Evolutionary conservation across 1,140 invertebrate genomes (phyloP), one percentile per base, ranked within the genome.

Genomic region (Meloidogyne chitwoodi): DNA sequence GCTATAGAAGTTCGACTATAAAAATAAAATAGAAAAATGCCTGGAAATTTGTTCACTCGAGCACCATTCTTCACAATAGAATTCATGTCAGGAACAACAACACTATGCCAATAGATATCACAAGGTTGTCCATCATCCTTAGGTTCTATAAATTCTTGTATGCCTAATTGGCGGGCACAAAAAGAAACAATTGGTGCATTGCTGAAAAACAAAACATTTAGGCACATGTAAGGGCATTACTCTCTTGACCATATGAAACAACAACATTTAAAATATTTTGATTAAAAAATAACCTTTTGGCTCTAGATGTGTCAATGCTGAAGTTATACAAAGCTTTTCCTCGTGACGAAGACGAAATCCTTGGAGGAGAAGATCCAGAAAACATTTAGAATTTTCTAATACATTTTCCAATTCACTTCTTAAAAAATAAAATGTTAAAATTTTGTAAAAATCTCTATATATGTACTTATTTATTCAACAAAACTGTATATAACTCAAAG

Each of bases 71-170:
- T 78, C 2, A 88, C 88, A 12, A 83, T 63, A 48, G 82, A 71
- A 70, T 87, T 86, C 74, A 86, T 83, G 66, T 89, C 89, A 22
- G 81, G 75, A 79, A 88, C 88, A 62, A 86, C 87, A 26, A 84
- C 78, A 74, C 83, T 85, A 78, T 89, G 85, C 89, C 89, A 89
- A 68, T 89, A 88, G 64, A 89, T 83, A 77, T 89, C 87, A 83
- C 89, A 88, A 48, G 78, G 80, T 62, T 82, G 31, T 48, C 76
- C 83, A 26, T 88, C 87, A 16, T 82, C 41, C 22, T 10, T 56
- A 34, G 31, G 27, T 29, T 74, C 29, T 24, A 10, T 38, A 14
- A 34, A 75, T 80, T 84, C 84, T 26, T 77, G 66, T 38, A 85
- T 74, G 22, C 81, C 79, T 14, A 86, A 73, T 75, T 84, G 84